These are phyloP conservation scores for Pachydiplax longipennis DNA, from an alignment of 2,888 invertebrate genomes.

Conservation along the genomic window DNA sequence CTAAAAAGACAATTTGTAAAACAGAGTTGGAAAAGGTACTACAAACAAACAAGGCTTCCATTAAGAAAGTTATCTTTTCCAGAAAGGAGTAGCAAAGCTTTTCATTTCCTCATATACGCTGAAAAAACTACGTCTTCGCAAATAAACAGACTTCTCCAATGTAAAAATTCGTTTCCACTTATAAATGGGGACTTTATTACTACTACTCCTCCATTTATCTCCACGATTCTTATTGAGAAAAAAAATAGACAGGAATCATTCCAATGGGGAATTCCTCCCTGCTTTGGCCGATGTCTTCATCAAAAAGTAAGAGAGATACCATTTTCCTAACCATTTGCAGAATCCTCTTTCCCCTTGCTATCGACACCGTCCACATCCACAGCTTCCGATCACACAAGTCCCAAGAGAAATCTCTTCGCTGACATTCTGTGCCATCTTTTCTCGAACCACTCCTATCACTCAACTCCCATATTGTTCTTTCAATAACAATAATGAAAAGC, in stretches of 20 bases:
- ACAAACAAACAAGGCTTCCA: too few relatives aligned
- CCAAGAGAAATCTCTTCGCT: constrained; percentile 15
- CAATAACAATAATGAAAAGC: constrained; percentile 48
- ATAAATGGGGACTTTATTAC: too few relatives aligned
- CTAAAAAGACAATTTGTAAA: too few relatives aligned
- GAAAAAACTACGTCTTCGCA: too few relatives aligned
- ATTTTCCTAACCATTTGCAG: neutral
- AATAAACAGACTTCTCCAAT: too few relatives aligned
- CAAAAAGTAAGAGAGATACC: neutral
- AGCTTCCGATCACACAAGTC: neutral
- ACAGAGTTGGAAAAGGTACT: too few relatives aligned
- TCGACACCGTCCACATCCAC: neutral
- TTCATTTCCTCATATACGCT: too few relatives aligned
- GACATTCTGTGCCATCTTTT: constrained; percentile 33
- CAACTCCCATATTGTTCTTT: constrained; percentile 48
- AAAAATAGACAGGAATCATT: neutral
- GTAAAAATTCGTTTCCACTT: too few relatives aligned
- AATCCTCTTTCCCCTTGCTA: neutral
- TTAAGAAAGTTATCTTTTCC: too few relatives aligned
- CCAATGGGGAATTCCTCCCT: neutral
- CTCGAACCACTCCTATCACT: constrained; percentile 43
- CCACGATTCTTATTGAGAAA: neutral
- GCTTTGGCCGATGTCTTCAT: neutral
- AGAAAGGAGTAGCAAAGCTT: too few relatives aligned
- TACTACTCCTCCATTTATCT: neutral